Evolutionary conservation across 2,113 vertebrate species (phyloP), one percentile per base, ranked within the genome.

Genomic region (Salvator merianae): DNA sequence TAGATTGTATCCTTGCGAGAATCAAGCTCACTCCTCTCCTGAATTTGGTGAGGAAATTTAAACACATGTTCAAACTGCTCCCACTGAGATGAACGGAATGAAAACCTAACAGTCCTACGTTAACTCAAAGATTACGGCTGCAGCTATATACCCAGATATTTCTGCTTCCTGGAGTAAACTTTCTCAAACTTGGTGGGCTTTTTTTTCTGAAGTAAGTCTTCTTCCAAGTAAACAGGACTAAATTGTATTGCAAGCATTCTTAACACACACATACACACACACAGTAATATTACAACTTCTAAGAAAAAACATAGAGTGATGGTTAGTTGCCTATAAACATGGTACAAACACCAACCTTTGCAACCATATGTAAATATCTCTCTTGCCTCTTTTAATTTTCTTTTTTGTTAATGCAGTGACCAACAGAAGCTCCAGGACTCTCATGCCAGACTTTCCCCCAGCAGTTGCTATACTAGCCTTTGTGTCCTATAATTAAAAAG

Each of bases 371-470:
- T 62, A 84, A 86, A 71, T 2, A 7, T 47, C 38, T 5, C 30
- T 7, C 18, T 32, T 40, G 13, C 34, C 26, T 10, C 71, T 73
- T 71, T 3, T 38, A 7, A 2, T 10, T 5, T 68, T 38, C 12
- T 65, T 65, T 82, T 86, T 87, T 47, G 83, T 91, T 62, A 88
- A 77, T 62, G 71, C 70, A 84, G 0, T 28, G 32, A 28, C 62
- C 43, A 43, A 12, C 1, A n/a, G 76, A 0, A 74, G 90, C 71
- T 55, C 83, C 80, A 82, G 55, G 55, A 74, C 2, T 84, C 76
- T 86, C 63, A 0, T 87, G 86, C 90, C 77, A 82, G 1, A 0
- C 87, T 87, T 90, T 81, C 92, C 88, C 89, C 83, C 85, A 9
- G 32, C 12, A 8, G 66, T 32, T 68, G 30, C 66, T 66, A 13